Conservation (phyloP, 1,140 invertebrate species). For the Drosophila lacertosa region DNA sequence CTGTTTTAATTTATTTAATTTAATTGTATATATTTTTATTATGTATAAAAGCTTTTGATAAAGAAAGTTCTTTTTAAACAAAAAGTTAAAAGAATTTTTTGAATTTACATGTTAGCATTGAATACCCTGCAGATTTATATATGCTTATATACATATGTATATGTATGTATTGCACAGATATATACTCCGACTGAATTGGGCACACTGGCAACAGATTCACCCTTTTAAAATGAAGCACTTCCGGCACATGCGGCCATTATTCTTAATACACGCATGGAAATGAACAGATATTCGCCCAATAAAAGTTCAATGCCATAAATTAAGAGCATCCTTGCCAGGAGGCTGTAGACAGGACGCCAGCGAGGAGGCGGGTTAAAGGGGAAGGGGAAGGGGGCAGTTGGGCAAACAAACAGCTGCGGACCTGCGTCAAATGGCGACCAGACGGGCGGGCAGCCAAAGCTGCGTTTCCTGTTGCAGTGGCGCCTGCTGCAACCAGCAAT, state of each 20-base stretch:
- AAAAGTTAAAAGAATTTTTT: no score
- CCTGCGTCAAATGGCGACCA: conserved; percentile 38
- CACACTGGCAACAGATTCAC: conserved; percentile 37
- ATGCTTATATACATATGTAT: background rate
- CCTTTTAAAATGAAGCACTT: conserved; percentile 71
- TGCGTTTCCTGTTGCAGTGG: conserved; percentile 39
- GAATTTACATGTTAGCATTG: no score
- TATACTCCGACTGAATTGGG: conserved; percentile 1
- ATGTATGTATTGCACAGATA: background rate
- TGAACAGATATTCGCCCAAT: conserved; percentile 82
- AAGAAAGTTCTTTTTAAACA: no score
- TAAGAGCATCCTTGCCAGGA: conserved; percentile 55
- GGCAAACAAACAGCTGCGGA: conserved; percentile 34
- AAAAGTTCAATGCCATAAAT: conserved; percentile 84
- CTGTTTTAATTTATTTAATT: no score
- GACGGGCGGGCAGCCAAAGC: conserved; percentile 52
- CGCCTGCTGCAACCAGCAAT: conserved; percentile 23
- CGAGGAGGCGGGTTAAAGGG: no score
- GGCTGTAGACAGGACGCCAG: no score
- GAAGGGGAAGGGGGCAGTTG: background rate
- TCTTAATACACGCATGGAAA: conserved; percentile 83
- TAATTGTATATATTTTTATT: no score
- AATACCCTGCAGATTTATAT: background rate
- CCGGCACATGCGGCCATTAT: conserved; percentile 69
- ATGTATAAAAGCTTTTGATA: no score